These are phyloP conservation scores for Danaus plexippus DNA, from an alignment of 1,140 invertebrate genomes.

Conservation along the genomic window DNA sequence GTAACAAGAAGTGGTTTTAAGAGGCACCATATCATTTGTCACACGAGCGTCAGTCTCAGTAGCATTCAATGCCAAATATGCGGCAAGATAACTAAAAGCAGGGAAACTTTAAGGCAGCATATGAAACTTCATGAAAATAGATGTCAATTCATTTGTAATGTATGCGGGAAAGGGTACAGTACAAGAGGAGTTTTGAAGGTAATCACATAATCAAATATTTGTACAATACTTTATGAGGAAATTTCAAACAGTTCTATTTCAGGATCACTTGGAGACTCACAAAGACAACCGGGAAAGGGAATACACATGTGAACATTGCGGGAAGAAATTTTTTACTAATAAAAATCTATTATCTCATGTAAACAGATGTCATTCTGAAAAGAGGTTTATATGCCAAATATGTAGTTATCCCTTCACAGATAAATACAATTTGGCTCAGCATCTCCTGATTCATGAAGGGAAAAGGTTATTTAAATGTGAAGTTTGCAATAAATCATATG, in stretches of 20 bases:
- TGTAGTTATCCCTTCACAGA: constrained; percentile 64
- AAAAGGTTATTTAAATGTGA: constrained; percentile 75
- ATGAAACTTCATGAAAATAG: constrained; percentile 41
- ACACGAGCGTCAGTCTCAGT: constrained; percentile 32
- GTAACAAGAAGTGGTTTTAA: constrained; percentile 45
- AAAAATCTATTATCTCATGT: constrained; percentile 46
- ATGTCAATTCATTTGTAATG: constrained; percentile 47
- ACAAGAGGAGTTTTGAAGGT: constrained; percentile 46
- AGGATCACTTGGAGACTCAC: constrained; percentile 61
- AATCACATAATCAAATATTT: constrained; percentile 4
- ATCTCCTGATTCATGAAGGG: constrained; percentile 76
- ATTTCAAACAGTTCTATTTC: constrained; percentile 24
- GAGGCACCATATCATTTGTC: constrained; percentile 46
- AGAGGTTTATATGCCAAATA: constrained; percentile 51
- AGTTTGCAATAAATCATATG: constrained; percentile 73
- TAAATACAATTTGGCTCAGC: constrained; percentile 74
- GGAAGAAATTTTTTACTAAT: constrained; percentile 62
- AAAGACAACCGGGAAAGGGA: constrained; percentile 48
- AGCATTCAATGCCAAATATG: constrained; percentile 48
- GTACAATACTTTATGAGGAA: constrained; percentile 2
- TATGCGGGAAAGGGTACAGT: constrained; percentile 54
- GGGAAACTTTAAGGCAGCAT: constrained; percentile 44
- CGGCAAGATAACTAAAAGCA: constrained; percentile 50
- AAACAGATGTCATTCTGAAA: constrained; percentile 42
- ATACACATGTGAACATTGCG: constrained; percentile 58